Evolutionary conservation across 2,113 vertebrate genomes (phyloP), one percentile per base, ranked within the genome.

Genomic region (Gavia stellata): DNA sequence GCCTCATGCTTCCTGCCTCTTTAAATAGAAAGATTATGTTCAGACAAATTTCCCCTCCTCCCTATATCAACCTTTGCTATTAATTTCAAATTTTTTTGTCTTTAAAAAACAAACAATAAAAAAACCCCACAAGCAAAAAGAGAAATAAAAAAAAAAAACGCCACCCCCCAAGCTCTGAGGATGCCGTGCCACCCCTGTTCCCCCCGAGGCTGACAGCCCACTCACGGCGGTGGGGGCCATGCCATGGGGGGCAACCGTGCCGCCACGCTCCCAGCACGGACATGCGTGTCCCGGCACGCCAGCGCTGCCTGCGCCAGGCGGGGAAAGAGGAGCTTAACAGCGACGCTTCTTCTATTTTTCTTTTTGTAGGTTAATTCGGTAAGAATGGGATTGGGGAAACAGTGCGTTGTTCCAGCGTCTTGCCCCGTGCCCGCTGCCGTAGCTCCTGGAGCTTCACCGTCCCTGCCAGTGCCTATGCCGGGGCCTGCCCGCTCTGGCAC

Each of bases 391-490:
- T 5, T 96, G 97, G 97, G 97, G 94, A 98, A 62, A 78, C 96
- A 97, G 80, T 97, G 98, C 93, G 88, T 98, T 89, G 88, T 97
- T 96, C 98, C 98, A 17, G 97, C 95, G 40, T 97, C 98, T 33
- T 97, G 98, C 94, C 98, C 98, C 72, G 14, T 98, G 96, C 98
- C 98, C 40, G 77, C 98, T 24, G 94, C 98, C 24, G 97, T 98
- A 94, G 95, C 97, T 88, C 96, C 98, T 7, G 98, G 98, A 97
- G 95, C 94, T 2, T 34, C 97, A 3, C 91, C 97, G 3, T 91
- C 97, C 85, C 72, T 97, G 85, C 97, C 98, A 2, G 79, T 97
- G 97, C 97, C 98, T 20, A 33, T 97, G 97, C 96, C 98, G 55
- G 98, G 97, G 96, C 97, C 97, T 86, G 85, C 97, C 36, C 97